Evolutionary conservation across 2,113 vertebrate species (phyloP), one percentile per base, ranked within the genome.

Genomic region (Hypomesus transpacificus): DNA sequence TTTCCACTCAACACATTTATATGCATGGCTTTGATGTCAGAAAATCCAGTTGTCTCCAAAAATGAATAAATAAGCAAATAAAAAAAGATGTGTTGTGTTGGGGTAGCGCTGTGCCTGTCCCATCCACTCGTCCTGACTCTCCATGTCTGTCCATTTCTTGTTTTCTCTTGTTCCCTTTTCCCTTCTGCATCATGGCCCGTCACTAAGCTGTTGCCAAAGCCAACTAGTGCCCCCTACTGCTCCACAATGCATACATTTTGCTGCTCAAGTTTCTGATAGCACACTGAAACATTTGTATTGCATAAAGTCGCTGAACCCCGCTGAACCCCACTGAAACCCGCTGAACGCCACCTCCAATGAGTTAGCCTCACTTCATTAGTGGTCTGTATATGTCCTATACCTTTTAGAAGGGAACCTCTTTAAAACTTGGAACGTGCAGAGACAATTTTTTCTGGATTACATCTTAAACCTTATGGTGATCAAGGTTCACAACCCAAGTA

Each of bases 1-100:
- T 61, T 63, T 63, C 61, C 34, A 17, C 61, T 28, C 61, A 63
- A 18, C 61, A 63, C 17, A 63, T 26, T 34, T 26, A 34, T 63
- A 63, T 63, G 26, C 61, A 63, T 63, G 61, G 61, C 61, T 63
- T 63, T 63, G 61, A 63, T 31, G 61, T 63, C 31, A 17, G 39
- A 26, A 63, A 63, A 63, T 63, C 61, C 61, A 63, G 61, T 63
- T 63, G 61, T 34, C 61, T 63, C 24, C 17, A 63, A 39, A 46
- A 46, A 46, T 46, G 39, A 46, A 46, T 46, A 46, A 46, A 46
- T 46, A 13, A 13, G 39, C 39, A 46, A 46, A 46, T 46, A 13
- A 46, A 46, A 46, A 46, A 46, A 46, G 39, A 46, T 46, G 28
- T 63, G 61, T 28, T 17, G 31, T 63, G 28, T 63, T 63, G 28